Evolutionary conservation across 2,797 vertebrate genomes (phyloP), one percentile per base, ranked within the genome.

Genomic region (Pitangus sulphuratus): DNA sequence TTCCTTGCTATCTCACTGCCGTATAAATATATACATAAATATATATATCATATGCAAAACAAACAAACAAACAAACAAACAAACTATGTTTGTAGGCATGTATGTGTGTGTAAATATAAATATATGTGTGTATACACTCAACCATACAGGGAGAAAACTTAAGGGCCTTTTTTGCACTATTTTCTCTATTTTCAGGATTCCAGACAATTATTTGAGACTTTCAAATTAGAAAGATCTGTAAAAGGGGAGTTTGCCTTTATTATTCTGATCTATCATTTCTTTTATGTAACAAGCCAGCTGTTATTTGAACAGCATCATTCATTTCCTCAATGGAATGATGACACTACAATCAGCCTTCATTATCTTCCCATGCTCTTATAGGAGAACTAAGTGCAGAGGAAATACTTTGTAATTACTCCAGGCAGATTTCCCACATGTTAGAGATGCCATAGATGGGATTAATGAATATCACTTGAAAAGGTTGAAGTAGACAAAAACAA

Each of bases 391-490:
- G 95, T 84, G 91, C 71, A 93, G 96, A 97, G 93, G 96, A 97
- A 96, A 96, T 80, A 97, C 95, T 97, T 97, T 81, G 92, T 95
- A 97, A 97, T 98, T 97, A 94, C 92, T 96, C 90, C 84, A 97
- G 96, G 97, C 96, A 97, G 75, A 95, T 97, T 97, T 96, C 92
- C 96, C 93, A 96, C 93, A 95, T 96, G 95, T 97, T 97, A 95
- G 91, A 95, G 92, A 97, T 89, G 96, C 89, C 86, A 94, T 97
- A 95, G 95, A 96, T 96, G 89, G 91, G 90, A 97, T 97, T 97
- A 98, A 97, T 97, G 96, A 97, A 97, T 92, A 97, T 97, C 83
- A 87, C 95, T 97, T 97, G 93, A 96, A 97, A 94, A 95, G 88
- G 93, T 97, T 97, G 95, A 96, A 97, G 91, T 95, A 96, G 95